Percentiles rank a stretch among this genome's conserved stretches.
phyloP scores from a whole-genome alignment of 2,888 invertebrate species.

The Orchesellides sinensis region DNA sequence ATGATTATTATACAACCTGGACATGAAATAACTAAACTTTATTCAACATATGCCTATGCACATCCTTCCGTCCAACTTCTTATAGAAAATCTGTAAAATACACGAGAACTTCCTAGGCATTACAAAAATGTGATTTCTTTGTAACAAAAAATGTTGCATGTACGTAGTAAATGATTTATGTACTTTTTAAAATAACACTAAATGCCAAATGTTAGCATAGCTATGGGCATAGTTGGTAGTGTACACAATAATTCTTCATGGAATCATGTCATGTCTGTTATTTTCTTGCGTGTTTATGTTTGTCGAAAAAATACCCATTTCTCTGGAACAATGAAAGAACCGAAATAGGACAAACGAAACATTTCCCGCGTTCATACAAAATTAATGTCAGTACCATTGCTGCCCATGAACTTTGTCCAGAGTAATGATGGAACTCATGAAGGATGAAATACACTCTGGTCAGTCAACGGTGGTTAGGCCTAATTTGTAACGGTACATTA shows the following conservation, averaged over 20 bases:
- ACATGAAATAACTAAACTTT: neutral
- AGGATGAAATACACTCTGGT: conserved; percentile 21
- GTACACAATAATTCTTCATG: neutral
- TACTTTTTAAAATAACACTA: neutral
- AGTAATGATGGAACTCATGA: neutral
- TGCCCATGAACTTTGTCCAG: neutral
- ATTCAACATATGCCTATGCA: neutral
- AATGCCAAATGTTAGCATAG: neutral
- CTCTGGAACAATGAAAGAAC: neutral
- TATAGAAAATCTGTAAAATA: neutral
- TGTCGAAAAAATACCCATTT: neutral
- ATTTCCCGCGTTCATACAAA: conserved; percentile 10
- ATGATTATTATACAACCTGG: neutral
- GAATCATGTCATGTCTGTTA: neutral
- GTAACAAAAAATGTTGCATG: conserved; percentile 21
- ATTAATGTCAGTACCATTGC: neutral
- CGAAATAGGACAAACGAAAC: conserved; percentile 10
- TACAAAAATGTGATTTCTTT: neutral
- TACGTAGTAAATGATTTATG: conserved; percentile 33
- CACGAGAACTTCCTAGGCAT: neutral
- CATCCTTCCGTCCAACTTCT: neutral
- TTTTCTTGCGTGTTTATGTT: neutral
- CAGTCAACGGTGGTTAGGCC: neutral
- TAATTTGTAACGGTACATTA: conserved; percentile 35
- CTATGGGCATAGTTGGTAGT: neutral